These are phyloP conservation scores for Drosophila pullipes DNA, from an alignment of 2,888 invertebrate genomes.

Conservation along the genomic window DNA sequence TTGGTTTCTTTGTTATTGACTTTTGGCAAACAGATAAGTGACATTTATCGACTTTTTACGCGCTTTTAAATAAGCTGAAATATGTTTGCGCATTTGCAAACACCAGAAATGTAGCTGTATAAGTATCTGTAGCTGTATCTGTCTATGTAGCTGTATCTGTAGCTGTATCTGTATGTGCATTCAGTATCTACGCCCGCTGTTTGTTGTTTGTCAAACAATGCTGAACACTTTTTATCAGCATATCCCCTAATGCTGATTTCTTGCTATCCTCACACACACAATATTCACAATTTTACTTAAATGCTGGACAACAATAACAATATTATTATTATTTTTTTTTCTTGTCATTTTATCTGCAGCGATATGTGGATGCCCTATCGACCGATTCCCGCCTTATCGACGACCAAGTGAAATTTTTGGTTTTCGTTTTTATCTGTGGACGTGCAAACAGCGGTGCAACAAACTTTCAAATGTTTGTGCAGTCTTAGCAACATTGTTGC, in stretches of 20 bases:
- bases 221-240: conserved; percentile 71
- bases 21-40: conserved; percentile 76
- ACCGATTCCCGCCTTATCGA: conserved; percentile 62
- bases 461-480: conserved; percentile 76
- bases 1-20: conserved; percentile 43
- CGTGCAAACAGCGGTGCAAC: conserved; percentile 60
- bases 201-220: conserved; percentile 67
- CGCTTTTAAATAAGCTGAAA: conserved; percentile 79
- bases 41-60: conserved; percentile 82
- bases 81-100: conserved; percentile 71
- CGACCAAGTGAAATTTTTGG: conserved; percentile 38
- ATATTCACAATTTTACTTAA: conserved; percentile 43
- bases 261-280: conserved; percentile 27
- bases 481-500: conserved; percentile 81
- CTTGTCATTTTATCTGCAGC: conserved; percentile 50
- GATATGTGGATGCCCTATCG: conserved; percentile 68
- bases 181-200: conserved; percentile 64
- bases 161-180: conserved; percentile 39
- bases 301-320: conserved; percentile 29
- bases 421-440: conserved; percentile 60
- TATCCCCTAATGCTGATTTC: conserved; percentile 57
- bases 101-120: conserved; percentile 31
- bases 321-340: conserved; percentile 17
- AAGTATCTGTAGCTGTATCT: conserved; percentile 46
- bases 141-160: conserved; percentile 43